Evolutionary conservation across 2,888 invertebrate genomes (phyloP).

Genomic region (Drosophila eohydei): DNA sequence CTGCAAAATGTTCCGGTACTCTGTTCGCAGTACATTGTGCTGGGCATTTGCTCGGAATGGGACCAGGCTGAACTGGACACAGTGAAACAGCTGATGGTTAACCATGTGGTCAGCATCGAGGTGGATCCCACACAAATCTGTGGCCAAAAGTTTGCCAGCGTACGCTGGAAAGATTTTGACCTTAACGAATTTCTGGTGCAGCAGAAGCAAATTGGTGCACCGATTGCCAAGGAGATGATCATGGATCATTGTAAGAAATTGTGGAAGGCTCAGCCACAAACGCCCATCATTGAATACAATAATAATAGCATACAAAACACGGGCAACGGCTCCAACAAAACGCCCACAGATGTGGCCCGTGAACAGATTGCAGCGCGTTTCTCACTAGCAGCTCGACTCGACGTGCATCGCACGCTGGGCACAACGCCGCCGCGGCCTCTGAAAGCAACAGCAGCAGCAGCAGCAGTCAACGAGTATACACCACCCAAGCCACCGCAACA

Average conservation of each 20-base stretch:
- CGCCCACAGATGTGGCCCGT: slow-evolving; percentile 66
- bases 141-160: slow-evolving; percentile 81
- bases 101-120: slow-evolving; percentile 75
- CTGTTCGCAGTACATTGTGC: slow-evolving; percentile 81
- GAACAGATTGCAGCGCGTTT: slow-evolving; percentile 73
- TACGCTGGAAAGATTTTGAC: slow-evolving; percentile 83
- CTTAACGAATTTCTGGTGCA: slow-evolving; percentile 82
- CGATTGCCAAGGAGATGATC: slow-evolving; percentile 78
- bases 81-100: slow-evolving; percentile 73
- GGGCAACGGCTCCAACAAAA: slow-evolving; percentile 30
- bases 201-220: slow-evolving; percentile 82
- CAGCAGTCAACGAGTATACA: slow-evolving; percentile 41
- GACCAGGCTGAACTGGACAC: slow-evolving; percentile 73
- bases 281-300: slow-evolving; percentile 51
- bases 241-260: slow-evolving; percentile 82
- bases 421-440: slow-evolving; percentile 38
- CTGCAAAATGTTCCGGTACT: slow-evolving; percentile 78
- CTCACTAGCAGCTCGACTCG: slow-evolving; percentile 73
- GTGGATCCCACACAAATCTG: slow-evolving; percentile 70
- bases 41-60: slow-evolving; percentile 83
- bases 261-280: slow-evolving; percentile 63
- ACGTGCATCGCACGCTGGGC: slow-evolving; percentile 67
- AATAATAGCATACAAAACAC: slow-evolving; percentile 60
- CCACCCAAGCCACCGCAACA: slow-evolving; percentile 40
- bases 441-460: slow-evolving; percentile 23